Conservation (phyloP, 2,888 invertebrate genomes). For the Drosophila maculinotata region DNA sequence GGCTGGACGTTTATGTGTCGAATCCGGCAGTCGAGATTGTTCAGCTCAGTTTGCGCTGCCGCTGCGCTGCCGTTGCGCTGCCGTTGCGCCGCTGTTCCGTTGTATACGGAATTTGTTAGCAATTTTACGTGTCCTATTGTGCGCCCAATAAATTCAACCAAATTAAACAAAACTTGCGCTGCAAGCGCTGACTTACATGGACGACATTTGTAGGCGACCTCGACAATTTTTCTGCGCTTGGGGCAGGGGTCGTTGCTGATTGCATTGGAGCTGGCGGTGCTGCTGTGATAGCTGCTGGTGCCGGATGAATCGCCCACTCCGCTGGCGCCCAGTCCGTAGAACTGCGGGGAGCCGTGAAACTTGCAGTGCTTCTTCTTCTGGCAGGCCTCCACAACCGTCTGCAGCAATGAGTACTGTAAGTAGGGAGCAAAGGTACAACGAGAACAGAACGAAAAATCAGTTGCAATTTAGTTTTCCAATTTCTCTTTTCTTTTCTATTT, state of each 20-base stretch:
- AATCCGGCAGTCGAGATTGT: slow-evolving; percentile 49
- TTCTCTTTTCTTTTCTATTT: slow-evolving; percentile 16
- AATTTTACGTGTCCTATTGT: slow-evolving; percentile 51
- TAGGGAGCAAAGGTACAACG: slow-evolving; percentile 13
- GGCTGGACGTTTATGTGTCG: slow-evolving; percentile 58
- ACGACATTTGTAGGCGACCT: slow-evolving; percentile 98
- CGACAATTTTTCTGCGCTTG: slow-evolving; percentile 95
- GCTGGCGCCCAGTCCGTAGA: slow-evolving; percentile 90
- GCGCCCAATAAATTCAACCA: slow-evolving; percentile 57
- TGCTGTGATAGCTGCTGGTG: slow-evolving; percentile 83
- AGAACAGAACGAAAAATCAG: slow-evolving; percentile 49
- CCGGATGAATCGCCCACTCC: slow-evolving; percentile 83
- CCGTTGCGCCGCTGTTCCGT: slow-evolving; percentile 3
- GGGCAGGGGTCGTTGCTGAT: slow-evolving; percentile 92
- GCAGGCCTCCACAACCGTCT: slow-evolving; percentile 97
- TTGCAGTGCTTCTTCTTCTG: slow-evolving; percentile 97
- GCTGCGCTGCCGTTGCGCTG: slow-evolving; percentile 4
- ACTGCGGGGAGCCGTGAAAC: slow-evolving; percentile 94
- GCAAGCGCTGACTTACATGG: slow-evolving; percentile 91
- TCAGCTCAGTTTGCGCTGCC: slow-evolving; percentile 30
- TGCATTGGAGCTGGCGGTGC: slow-evolving; percentile 81
- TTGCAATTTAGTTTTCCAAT: slow-evolving; percentile 56
- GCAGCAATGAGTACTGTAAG: slow-evolving; percentile 93
- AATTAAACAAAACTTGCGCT: slow-evolving; percentile 59
- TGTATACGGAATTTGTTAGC: slow-evolving; percentile 39